Evolutionary conservation across 2,797 vertebrate genomes (phyloP).

Genomic region (Characodon lateralis): DNA sequence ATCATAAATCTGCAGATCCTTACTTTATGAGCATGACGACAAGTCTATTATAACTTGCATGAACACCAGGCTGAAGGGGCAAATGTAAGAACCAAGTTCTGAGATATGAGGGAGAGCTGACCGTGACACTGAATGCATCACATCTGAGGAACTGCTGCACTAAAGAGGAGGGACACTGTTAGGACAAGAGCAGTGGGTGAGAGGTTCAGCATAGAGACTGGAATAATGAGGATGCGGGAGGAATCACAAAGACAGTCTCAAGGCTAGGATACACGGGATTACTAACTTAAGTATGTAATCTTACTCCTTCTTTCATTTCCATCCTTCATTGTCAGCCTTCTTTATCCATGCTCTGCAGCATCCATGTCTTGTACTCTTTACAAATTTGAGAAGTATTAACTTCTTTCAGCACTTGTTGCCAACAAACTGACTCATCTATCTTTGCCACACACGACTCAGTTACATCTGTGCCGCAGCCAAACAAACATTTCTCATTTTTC

Average conservation of each 20-base stretch:
- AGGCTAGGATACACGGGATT: conserved; percentile 19
- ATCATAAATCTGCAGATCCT: conserved; percentile 79
- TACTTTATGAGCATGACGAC: conserved; percentile 77
- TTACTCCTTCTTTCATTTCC: conserved; percentile 12
- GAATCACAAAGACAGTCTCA: conserved; percentile 16
- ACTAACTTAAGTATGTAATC: conserved; percentile 14
- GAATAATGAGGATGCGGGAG: conserved; percentile 8
- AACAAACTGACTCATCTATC: conserved; percentile 46
- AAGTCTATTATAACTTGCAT: conserved; percentile 83
- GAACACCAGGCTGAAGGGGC: conserved; percentile 57
- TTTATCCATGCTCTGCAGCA: conserved; percentile 29
- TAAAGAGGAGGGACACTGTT: conserved; percentile 2
- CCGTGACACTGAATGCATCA: conserved; percentile 19
- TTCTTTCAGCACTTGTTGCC: conserved; percentile 12
- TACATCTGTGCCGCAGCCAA: conserved; percentile 19
- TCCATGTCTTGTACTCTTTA: conserved; percentile 22
- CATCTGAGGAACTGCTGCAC: conserved; percentile 25
- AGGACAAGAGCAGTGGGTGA: not conserved
- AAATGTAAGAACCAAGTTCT: conserved; percentile 40
- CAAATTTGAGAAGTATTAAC: conserved; percentile 29
- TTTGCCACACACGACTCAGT: conserved; percentile 10
- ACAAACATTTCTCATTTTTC: conserved; percentile 43
- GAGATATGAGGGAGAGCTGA: conserved; percentile 40
- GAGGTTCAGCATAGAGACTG: conserved; percentile 3
- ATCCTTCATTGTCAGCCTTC: conserved; percentile 21